These are phyloP conservation scores for Mus caroli DNA, from an alignment of 2,797 vertebrate species.

Conservation along the genomic window DNA sequence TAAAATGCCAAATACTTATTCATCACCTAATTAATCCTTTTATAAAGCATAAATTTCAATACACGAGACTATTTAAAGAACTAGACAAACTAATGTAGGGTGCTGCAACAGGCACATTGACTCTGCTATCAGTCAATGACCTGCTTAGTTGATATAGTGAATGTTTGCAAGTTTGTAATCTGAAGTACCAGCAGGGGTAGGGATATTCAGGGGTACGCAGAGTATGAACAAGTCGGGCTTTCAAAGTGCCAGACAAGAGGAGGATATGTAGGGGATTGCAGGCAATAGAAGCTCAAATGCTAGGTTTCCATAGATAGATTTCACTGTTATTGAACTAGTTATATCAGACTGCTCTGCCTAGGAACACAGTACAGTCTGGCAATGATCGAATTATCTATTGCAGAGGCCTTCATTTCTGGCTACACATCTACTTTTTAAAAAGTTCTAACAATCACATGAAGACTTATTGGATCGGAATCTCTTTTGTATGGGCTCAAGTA, in stretches of 20 bases:
- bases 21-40: conserved; percentile 7
- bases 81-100: not conserved
- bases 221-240: not conserved
- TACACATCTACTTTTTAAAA: conserved; percentile 45
- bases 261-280: not conserved
- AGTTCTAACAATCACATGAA: conserved; percentile 26
- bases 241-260: not conserved
- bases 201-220: not conserved
- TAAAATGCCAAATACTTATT: conserved; percentile 14
- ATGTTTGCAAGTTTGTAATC: not conserved
- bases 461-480: conserved; percentile 47
- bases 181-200: not conserved
- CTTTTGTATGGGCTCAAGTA: conserved; percentile 13
- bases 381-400: conserved; percentile 11
- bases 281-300: conserved; percentile 5
- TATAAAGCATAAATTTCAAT: conserved; percentile 20
- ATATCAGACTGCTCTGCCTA: not conserved
- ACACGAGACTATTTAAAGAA: conserved; percentile 17
- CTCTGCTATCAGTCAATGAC: not conserved
- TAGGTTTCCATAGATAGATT: not conserved
- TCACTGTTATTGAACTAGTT: not conserved
- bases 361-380: not conserved
- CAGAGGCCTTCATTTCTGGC: not conserved
- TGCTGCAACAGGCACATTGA: not conserved
- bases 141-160: not conserved